Conservation (phyloP, 2,797 vertebrate species). For the Thaleichthys pacificus region DNA sequence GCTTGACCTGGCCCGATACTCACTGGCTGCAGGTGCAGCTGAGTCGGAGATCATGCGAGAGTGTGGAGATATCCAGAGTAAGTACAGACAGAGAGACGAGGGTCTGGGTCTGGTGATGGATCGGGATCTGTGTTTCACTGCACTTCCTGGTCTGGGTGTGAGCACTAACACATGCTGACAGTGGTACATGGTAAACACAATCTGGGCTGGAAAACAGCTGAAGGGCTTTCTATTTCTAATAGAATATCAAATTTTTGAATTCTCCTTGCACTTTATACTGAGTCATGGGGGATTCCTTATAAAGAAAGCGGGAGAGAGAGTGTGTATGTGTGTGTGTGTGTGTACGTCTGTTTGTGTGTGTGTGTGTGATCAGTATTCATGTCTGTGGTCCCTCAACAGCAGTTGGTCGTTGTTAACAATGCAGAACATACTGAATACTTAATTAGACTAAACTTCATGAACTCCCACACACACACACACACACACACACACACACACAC, state of each 20-base stretch:
- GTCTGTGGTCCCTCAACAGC: conserved; percentile 29
- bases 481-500: conserved; percentile 26
- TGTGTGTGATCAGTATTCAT: conserved; percentile 47
- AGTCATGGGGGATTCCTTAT: neutral
- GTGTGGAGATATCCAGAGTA: conserved; percentile 53
- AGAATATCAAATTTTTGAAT: neutral
- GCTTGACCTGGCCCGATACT: conserved; percentile 41
- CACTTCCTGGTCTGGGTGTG: neutral
- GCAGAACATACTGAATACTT: conserved; percentile 31
- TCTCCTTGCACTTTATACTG: neutral
- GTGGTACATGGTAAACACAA: neutral
- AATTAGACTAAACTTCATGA: conserved; percentile 40
- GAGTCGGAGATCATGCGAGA: conserved; percentile 48
- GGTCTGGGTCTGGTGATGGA: neutral
- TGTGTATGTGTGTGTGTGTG: neutral
- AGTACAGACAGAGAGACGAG: conserved; percentile 19
- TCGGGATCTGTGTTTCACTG: conserved; percentile 8
- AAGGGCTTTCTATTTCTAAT: neutral
- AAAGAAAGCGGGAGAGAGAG: neutral
- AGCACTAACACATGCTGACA: neutral
- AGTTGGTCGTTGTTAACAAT: conserved; percentile 47
- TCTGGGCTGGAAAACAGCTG: neutral
- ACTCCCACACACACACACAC: conserved; percentile 4
- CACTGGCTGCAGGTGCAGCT: conserved; percentile 55
- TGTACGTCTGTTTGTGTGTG: neutral